Evolutionary conservation across 2,888 invertebrate species (phyloP).

Genomic region (Apeira syringaria): DNA sequence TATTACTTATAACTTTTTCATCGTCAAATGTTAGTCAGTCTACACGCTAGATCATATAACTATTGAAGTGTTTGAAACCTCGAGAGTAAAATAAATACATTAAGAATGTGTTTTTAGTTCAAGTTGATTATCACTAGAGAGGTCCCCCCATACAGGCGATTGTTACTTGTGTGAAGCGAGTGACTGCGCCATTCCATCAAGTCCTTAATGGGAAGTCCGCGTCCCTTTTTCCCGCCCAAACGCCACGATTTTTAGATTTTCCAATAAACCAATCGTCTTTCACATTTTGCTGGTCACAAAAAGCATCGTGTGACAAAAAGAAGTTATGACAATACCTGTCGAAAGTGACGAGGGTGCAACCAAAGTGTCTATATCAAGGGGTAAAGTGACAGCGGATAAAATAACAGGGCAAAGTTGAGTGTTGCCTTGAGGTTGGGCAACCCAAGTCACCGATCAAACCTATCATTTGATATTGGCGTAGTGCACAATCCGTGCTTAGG

Average conservation of each 20-base stretch:
- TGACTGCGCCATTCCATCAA: neutral
- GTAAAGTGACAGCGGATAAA: conserved; percentile 39
- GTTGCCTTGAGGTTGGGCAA: conserved; percentile 12
- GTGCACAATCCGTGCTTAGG: conserved; percentile 12
- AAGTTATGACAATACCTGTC: conserved; percentile 44
- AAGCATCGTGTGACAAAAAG: conserved; percentile 34
- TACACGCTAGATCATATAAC: too few species aligned
- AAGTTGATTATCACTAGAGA: too few species aligned
- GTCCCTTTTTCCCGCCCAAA: conserved; percentile 1
- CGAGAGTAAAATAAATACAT: too few species aligned
- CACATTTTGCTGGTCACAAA: conserved; percentile 22
- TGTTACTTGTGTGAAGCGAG: too few species aligned
- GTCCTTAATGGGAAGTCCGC: neutral
- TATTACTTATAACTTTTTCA: too few species aligned
- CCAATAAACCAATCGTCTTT: conserved; percentile 13
- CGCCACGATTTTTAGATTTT: conserved; percentile 11
- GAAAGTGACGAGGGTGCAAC: conserved; percentile 54
- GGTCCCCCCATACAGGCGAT: too few species aligned
- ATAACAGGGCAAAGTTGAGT: conserved; percentile 42
- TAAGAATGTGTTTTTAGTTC: too few species aligned
- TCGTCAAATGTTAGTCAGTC: too few species aligned
- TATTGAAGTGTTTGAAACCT: too few species aligned
- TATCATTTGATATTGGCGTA: conserved; percentile 5
- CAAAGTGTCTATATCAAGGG: conserved; percentile 39
- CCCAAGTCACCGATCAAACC: conserved; percentile 16